These are phyloP conservation scores for Tanaodytes sp. DNA, from an alignment of 2,888 invertebrate species.

Conservation along the genomic window DNA sequence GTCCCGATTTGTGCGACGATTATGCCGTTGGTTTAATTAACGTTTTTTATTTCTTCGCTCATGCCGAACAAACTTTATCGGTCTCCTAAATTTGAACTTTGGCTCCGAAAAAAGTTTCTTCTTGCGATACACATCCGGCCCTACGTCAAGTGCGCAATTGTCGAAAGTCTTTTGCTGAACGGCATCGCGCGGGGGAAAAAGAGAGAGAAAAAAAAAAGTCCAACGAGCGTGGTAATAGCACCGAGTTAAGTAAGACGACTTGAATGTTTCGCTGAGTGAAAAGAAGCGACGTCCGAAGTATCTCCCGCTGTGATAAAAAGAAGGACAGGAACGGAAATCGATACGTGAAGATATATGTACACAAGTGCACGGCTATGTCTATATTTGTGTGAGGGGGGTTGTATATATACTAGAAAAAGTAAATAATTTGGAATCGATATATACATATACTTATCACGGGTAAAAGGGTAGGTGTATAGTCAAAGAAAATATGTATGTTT, in stretches of 20 bases:
- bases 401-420: slow-evolving; percentile 14
- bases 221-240: slow-evolving; percentile 41
- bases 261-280: slow-evolving; percentile 44
- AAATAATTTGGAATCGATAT: slow-evolving; percentile 29
- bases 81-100: too few species aligned
- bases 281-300: slow-evolving; percentile 43
- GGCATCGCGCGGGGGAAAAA: slow-evolving; percentile 28
- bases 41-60: not conserved
- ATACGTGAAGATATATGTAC: slow-evolving; percentile 37
- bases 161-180: slow-evolving; percentile 45
- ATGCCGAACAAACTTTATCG: too few species aligned
- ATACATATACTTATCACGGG: slow-evolving; percentile 16
- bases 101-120: too few species aligned
- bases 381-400: slow-evolving; percentile 14
- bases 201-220: slow-evolving; percentile 38
- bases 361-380: slow-evolving; percentile 20
- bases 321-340: slow-evolving; percentile 40
- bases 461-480: slow-evolving; percentile 2
- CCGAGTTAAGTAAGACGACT: slow-evolving; percentile 48
- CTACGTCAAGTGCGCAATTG: slow-evolving; percentile 33
- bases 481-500: too few species aligned
- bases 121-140: slow-evolving; percentile 11
- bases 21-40: not conserved
- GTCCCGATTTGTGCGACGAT: not conserved
- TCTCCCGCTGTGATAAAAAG: slow-evolving; percentile 32